A percentile compares a stretch with the other conserved stretches of the same genome.
These are phyloP conservation scores for Stenolophus ochropezus DNA, from an alignment of 2,888 invertebrate genomes.

Conservation along the genomic window DNA sequence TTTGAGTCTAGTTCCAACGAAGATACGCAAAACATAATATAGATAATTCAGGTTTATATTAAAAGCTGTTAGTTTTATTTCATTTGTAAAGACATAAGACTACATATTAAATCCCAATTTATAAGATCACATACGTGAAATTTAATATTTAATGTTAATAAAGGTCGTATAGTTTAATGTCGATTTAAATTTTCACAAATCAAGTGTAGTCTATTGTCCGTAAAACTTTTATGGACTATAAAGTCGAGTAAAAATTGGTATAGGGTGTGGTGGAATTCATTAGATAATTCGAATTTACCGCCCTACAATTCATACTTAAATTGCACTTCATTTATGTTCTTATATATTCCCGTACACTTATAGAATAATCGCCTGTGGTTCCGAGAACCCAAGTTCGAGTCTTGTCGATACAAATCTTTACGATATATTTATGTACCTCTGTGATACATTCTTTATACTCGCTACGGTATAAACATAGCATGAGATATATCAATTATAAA, in stretches of 20 bases:
- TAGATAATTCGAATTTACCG: background rate
- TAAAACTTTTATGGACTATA: background rate
- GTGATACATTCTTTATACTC: too few relatives aligned
- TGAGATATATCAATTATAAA: too few relatives aligned
- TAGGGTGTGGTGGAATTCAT: background rate
- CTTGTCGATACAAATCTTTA: too few relatives aligned
- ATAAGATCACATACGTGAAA: slow-evolving; percentile 6
- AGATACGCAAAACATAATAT: slow-evolving; percentile 11
- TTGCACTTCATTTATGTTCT: too few relatives aligned
- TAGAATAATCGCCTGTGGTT: too few relatives aligned
- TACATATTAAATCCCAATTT: slow-evolving; percentile 5
- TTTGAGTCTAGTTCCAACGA: slow-evolving; percentile 12
- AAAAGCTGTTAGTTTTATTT: slow-evolving; percentile 13
- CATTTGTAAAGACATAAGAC: background rate
- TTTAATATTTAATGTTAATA: slow-evolving; percentile 18
- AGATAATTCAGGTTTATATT: slow-evolving; percentile 20
- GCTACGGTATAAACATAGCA: too few relatives aligned
- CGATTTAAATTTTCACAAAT: background rate
- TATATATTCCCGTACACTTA: too few relatives aligned
- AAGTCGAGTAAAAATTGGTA: slow-evolving; percentile 7
- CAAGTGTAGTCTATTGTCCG: slow-evolving; percentile 11
- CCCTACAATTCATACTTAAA: too few relatives aligned
- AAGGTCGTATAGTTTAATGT: slow-evolving; percentile 5
- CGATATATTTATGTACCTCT: too few relatives aligned
- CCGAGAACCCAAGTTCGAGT: too few relatives aligned